Conservation (phyloP, 2,113 vertebrate genomes). For the Laticauda laticaudata region DNA sequence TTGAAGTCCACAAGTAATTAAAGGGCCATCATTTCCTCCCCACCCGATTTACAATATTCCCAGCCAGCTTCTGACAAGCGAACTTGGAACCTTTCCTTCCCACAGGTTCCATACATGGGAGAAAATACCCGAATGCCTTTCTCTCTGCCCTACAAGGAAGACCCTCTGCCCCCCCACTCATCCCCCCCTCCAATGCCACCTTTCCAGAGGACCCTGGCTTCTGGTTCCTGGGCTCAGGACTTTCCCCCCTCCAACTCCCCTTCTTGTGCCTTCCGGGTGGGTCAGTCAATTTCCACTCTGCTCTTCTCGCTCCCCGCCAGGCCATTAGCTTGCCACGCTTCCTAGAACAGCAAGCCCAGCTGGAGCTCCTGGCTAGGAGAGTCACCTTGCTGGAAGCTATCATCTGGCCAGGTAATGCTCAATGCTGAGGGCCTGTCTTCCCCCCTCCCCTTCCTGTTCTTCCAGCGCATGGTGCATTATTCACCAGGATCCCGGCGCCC, state of each 20-base stretch:
- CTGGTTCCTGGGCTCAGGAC: neutral
- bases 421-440: no score
- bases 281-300: constrained; percentile 69
- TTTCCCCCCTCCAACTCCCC: neutral
- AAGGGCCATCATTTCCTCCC: no score
- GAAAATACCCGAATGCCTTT: neutral
- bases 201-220: neutral
- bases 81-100: neutral
- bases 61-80: no score
- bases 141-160: neutral
- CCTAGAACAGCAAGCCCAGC: constrained; percentile 92
- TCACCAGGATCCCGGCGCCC: neutral
- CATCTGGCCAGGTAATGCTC: constrained; percentile 96
- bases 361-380: constrained; percentile 98
- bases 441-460: neutral
- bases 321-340: constrained; percentile 97
- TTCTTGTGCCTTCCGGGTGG: constrained; percentile 26
- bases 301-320: constrained; percentile 91
- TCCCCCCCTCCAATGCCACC: neutral
- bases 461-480: neutral
- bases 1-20: no score
- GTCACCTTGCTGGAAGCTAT: constrained; percentile 99
- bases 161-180: neutral
- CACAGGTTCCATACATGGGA: neutral
- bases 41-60: no score